These are phyloP conservation scores for Hermetia illucens DNA, from an alignment of 1,140 invertebrate genomes.

Conservation along the genomic window DNA sequence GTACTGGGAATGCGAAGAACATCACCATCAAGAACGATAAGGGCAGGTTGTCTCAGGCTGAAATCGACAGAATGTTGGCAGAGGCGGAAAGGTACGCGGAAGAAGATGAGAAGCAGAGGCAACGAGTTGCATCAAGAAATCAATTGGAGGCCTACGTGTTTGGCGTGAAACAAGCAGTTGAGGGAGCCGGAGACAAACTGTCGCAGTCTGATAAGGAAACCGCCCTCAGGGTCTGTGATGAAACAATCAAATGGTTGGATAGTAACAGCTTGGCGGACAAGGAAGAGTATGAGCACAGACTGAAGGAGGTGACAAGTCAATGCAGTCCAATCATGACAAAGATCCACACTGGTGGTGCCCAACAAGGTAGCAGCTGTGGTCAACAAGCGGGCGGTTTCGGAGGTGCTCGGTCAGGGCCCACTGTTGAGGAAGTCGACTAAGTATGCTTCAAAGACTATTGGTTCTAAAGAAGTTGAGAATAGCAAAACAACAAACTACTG, in stretches of 20 bases:
- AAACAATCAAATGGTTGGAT: constrained; percentile 38
- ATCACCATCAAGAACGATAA: constrained; percentile 89
- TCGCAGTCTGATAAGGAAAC: constrained; percentile 11
- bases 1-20: constrained; percentile 58
- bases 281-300: constrained; percentile 42
- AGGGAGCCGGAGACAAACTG: constrained; percentile 20
- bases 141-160: constrained; percentile 71
- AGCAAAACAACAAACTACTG: too few relatives aligned
- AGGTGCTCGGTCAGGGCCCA: constrained; percentile 32
- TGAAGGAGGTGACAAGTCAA: constrained; percentile 34
- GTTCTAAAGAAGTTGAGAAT: too few relatives aligned
- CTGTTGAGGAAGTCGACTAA: constrained; percentile 55
- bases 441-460: too few relatives aligned
- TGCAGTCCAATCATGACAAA: constrained; percentile 40
- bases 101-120: constrained; percentile 49
- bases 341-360: constrained; percentile 27
- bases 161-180: constrained; percentile 55
- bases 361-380: constrained; percentile 12
- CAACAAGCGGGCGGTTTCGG: constrained; percentile 15
- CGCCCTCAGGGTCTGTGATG: constrained; percentile 30
- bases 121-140: constrained; percentile 58
- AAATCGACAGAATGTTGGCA: constrained; percentile 82
- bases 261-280: constrained; percentile 41
- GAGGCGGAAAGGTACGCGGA: constrained; percentile 56
- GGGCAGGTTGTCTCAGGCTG: constrained; percentile 74